A percentile compares a stretch with the other conserved stretches of the same genome.
Conservation (phyloP, 2,797 vertebrate species). For the Petrocephalus sullivani region DNA sequence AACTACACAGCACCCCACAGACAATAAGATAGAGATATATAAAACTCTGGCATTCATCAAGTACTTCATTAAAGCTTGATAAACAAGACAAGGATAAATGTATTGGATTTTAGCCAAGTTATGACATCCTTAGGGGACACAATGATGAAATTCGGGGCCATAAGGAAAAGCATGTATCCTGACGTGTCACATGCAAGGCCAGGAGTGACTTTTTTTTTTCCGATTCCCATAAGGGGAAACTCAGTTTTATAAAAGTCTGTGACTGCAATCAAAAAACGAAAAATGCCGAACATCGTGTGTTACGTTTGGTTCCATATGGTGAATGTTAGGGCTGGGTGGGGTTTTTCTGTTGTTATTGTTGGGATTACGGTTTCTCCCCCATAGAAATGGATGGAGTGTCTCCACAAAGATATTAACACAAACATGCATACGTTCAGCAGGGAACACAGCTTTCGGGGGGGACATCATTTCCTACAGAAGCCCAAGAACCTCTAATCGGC, state of each 20-base stretch:
- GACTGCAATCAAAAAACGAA: neutral
- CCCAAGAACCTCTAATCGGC: neutral
- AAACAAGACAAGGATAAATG: neutral
- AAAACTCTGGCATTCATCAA: neutral
- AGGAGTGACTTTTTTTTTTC: neutral
- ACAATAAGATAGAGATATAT: neutral
- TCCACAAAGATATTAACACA: neutral
- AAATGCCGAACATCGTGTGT: neutral
- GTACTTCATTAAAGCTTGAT: neutral
- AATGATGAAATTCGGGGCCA: neutral
- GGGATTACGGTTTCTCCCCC: neutral
- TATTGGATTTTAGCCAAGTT: neutral
- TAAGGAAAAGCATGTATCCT: neutral
- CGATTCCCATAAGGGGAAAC: neutral
- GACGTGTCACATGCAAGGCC: neutral
- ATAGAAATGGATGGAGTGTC: neutral
- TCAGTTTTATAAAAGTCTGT: neutral
- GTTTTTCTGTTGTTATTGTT: neutral
- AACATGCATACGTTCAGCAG: neutral
- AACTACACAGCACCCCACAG: neutral
- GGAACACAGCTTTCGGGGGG: neutral
- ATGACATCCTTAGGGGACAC: neutral
- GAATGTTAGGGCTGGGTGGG: neutral
- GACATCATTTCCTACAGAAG: neutral
- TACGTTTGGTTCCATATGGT: neutral